Conservation (phyloP, 2,888 invertebrate genomes). For the Athalia rosae region DNA sequence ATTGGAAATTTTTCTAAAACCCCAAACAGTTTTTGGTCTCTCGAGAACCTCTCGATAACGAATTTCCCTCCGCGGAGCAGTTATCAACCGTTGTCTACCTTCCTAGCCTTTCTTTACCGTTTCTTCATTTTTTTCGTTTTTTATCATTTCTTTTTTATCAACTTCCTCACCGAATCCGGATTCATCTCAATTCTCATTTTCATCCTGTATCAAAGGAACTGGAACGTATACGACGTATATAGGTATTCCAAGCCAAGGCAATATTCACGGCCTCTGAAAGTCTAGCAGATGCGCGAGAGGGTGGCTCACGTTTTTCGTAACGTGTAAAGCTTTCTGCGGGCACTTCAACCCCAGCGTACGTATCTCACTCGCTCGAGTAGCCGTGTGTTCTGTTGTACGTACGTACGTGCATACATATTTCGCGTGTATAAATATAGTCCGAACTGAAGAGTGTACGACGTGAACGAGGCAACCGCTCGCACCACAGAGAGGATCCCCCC, state of each 20-base stretch:
- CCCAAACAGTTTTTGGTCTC: conserved; percentile 5
- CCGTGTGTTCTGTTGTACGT: too few species aligned
- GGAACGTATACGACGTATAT: neutral
- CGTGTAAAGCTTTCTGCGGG: conserved; percentile 26
- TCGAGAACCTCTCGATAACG: neutral
- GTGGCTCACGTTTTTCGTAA: conserved; percentile 31
- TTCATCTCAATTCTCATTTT: conserved; percentile 17
- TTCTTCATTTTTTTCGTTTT: too few species aligned
- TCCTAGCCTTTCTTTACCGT: too few species aligned
- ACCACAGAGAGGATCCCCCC: conserved; percentile 30
- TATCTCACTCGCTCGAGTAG: neutral
- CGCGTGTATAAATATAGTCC: too few species aligned
- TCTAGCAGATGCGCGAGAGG: conserved; percentile 23
- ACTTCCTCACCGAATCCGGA: conserved; percentile 13
- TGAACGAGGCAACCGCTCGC: neutral
- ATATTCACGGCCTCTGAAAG: conserved; percentile 14
- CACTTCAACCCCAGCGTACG: conserved; percentile 15
- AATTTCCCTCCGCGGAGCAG: neutral
- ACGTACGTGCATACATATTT: too few species aligned
- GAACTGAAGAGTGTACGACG: too few species aligned
- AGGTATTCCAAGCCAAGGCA: conserved; percentile 11
- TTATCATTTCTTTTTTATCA: neutral
- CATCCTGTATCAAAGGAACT: neutral
- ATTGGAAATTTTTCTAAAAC: neutral
- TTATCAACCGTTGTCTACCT: neutral